phyloP scores from a whole-genome alignment of 2,797 vertebrate genomes.

The Microchirus variegatus region DNA sequence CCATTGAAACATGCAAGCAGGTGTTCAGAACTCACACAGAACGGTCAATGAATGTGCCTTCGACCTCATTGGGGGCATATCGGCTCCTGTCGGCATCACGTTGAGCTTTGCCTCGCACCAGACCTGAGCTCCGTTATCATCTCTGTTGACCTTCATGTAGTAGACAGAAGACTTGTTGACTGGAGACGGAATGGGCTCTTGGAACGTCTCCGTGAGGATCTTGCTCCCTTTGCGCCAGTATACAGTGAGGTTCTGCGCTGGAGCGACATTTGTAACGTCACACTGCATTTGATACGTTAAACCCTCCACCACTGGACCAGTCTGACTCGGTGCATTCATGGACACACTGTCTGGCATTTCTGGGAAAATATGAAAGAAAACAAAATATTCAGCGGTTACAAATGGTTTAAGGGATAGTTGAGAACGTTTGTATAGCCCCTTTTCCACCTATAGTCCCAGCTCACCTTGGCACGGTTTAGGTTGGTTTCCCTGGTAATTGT shows the following conservation, averaged over 20 bases:
- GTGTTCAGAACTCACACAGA: conserved; percentile 59
- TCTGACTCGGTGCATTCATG: conserved; percentile 6
- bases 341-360: conserved; percentile 67
- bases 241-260: conserved; percentile 41
- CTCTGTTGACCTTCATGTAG: not conserved
- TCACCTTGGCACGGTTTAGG: no score
- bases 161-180: not conserved
- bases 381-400: not conserved
- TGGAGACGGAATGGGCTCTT: rapidly evolving
- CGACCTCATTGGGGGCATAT: not conserved
- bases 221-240: conserved; percentile 57
- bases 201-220: rapidly evolving
- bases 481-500: no score
- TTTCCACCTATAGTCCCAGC: no score
- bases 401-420: not conserved
- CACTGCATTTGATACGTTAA: conserved; percentile 22
- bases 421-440: no score
- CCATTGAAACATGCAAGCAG: not conserved
- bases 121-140: conserved; percentile 54
- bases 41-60: conserved; percentile 23
- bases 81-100: conserved; percentile 18
- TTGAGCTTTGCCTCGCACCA: conserved; percentile 65
- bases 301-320: conserved; percentile 31
- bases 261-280: conserved; percentile 62
- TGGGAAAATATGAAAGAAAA: conserved; percentile 27